Percentiles rank a stretch among this genome's conserved stretches.
Evolutionary conservation across 1,140 invertebrate species (phyloP).

Genomic region (Probaryconus sp.): DNA sequence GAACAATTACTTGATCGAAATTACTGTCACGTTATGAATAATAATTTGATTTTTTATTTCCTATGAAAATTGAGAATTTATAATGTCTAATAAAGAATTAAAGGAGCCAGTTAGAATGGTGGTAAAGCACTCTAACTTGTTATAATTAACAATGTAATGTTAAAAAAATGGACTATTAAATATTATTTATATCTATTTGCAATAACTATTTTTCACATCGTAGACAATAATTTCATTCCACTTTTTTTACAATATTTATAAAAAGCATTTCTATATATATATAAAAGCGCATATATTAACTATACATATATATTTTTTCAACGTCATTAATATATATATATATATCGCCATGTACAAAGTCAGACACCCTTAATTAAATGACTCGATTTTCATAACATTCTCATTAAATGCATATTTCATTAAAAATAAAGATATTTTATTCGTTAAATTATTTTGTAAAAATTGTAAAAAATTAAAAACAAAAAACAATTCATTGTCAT

Average conservation of each 20-base stretch:
- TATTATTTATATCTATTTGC: no score
- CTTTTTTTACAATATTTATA: slow-evolving; percentile 30
- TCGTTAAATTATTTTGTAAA: no score
- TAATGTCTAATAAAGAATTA: no score
- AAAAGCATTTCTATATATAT: slow-evolving; percentile 51
- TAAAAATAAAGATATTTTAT: background rate
- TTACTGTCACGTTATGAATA: no score
- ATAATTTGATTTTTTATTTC: no score
- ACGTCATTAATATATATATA: slow-evolving; percentile 26
- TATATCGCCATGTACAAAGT: slow-evolving; percentile 36
- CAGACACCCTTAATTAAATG: slow-evolving; percentile 5
- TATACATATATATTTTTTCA: slow-evolving; percentile 11
- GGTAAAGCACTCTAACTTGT: no score
- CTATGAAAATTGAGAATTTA: no score
- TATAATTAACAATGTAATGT: no score
- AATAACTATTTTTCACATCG: background rate
- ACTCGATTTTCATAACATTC: slow-evolving; percentile 1
- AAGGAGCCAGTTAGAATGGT: no score
- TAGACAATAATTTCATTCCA: slow-evolving; percentile 22
- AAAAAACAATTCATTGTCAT: no score
- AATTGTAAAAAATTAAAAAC: background rate
- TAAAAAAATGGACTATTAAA: no score
- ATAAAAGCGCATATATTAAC: slow-evolving; percentile 11
- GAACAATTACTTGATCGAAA: no score
- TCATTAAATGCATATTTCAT: background rate